A percentile compares a stretch with the other conserved stretches of the same genome.
phyloP scores from a whole-genome alignment of 2,113 vertebrate genomes.

The Nipponia nippon region DNA sequence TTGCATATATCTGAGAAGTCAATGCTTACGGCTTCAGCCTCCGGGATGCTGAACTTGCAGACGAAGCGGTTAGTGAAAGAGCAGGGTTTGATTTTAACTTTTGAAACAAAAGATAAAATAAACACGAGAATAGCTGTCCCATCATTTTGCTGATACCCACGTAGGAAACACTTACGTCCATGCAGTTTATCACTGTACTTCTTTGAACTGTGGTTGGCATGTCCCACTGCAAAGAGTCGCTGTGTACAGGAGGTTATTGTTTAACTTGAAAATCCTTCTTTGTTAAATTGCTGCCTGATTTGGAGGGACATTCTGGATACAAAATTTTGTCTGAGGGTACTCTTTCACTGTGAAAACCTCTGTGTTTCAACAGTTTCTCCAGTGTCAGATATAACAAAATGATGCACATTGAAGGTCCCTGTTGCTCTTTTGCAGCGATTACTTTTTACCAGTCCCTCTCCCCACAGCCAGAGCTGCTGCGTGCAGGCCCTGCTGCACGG shows the following conservation, averaged over 20 bases:
- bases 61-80: not conserved
- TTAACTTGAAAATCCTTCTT: not conserved
- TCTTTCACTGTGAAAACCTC: not conserved
- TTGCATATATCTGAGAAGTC: not conserved
- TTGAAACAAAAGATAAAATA: not conserved
- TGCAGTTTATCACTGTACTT: not conserved
- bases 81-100: not conserved
- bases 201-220: not conserved
- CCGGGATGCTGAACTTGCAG: not conserved
- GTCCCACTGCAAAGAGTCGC: not conserved
- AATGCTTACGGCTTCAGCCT: not conserved
- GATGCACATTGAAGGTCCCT: not conserved
- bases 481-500: not conserved
- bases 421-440: not conserved
- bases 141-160: not conserved
- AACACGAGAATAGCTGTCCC: not conserved
- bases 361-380: not conserved
- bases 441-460: not conserved
- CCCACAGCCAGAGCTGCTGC: not conserved
- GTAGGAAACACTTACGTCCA: rapidly evolving
- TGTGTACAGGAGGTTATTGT: not conserved
- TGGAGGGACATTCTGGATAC: not conserved
- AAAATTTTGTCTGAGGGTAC: not conserved
- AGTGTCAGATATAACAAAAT: not conserved
- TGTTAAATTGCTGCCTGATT: not conserved